Evolutionary conservation across 2,888 invertebrate species (phyloP), one percentile per base, ranked within the genome.

Genomic region (Euzophera pinguis): DNA sequence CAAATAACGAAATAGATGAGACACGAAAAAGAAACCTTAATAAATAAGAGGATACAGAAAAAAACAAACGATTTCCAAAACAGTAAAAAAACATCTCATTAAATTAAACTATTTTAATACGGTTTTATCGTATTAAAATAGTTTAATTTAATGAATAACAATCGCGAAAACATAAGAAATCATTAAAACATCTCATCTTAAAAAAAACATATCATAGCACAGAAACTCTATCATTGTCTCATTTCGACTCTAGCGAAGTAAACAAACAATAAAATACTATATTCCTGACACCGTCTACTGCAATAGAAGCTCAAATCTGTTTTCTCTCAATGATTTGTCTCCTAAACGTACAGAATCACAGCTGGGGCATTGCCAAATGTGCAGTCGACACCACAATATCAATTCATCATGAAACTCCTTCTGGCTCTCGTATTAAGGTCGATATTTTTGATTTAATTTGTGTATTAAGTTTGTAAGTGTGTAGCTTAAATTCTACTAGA

Each of bases 321-420:
- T 86, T 84, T 84, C 84, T 80, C 79, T 75, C 87, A 81, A 84
- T 84, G 87, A 89, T 88, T 88, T 89, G 88, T 88, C 88, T 84
- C 77, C 73, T 69, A 78, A 80, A 79, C 80, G 80, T 73, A 79
- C 80, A 70, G 73, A 87, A 85, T 86, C 85, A 85, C 77, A 65
- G 77, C 81, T 87, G 89, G 89, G 81, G 67, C 70, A 55, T 71
- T 80, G 88, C 88, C 89, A 89, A 88, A 88, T 84, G 84, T 81
- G 76, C 79, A 81, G 74, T 71, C 66, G 71, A 63, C 66, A 71
- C 80, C 64, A 73, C 62, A 32, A 55, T 61, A 49, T 47, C 39
- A 52, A 50, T 64, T 51, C 62, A 42, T 8, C 17, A 16, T 12
- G 16, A 43, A 32, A 29, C 50, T 2, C 55, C 60, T 62, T 81